A percentile compares a stretch with the other conserved stretches of the same genome.
Evolutionary conservation across 1,140 invertebrate genomes (phyloP).

Genomic region (Dryas iulia): DNA sequence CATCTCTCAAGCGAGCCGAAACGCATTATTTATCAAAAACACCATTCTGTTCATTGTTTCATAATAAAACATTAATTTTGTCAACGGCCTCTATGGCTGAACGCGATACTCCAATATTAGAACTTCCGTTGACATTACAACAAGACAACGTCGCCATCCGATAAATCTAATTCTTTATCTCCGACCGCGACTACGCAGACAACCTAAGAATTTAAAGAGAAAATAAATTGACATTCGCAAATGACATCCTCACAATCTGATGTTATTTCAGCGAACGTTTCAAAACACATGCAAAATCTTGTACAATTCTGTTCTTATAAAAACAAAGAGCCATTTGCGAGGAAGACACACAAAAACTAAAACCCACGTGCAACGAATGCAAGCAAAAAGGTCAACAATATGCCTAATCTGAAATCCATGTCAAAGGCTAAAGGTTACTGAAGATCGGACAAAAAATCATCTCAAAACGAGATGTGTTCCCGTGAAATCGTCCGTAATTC

Average conservation of each 20-base stretch:
- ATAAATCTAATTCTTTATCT: slow-evolving; percentile 55
- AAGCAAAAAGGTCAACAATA: slow-evolving; percentile 78
- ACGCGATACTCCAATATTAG: slow-evolving; percentile 66
- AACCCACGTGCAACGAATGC: slow-evolving; percentile 67
- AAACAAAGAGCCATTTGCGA: slow-evolving; percentile 63
- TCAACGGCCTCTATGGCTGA: slow-evolving; percentile 64
- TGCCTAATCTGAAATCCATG: slow-evolving; percentile 78
- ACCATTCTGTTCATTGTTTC: slow-evolving; percentile 73
- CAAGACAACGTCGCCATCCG: slow-evolving; percentile 48
- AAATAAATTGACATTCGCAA: slow-evolving; percentile 46
- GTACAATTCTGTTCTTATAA: slow-evolving; percentile 53
- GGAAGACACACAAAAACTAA: slow-evolving; percentile 54
- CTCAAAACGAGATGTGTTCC: slow-evolving; percentile 60
- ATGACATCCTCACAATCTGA: slow-evolving; percentile 34
- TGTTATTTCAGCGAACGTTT: slow-evolving; percentile 43
- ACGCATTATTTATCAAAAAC: slow-evolving; percentile 64
- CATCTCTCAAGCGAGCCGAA: slow-evolving; percentile 55
- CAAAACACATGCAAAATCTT: slow-evolving; percentile 68
- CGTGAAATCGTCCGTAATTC: slow-evolving; percentile 57
- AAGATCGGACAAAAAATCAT: slow-evolving; percentile 76
- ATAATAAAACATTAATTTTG: slow-evolving; percentile 77
- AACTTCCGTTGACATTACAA: slow-evolving; percentile 64
- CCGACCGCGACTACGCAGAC: slow-evolving; percentile 29
- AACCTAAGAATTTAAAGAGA: slow-evolving; percentile 40
- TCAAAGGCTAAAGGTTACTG: slow-evolving; percentile 78